Base-by-base conservation (phyloP, 2,888 invertebrate genomes). In the Drosophila birchii region DNA sequence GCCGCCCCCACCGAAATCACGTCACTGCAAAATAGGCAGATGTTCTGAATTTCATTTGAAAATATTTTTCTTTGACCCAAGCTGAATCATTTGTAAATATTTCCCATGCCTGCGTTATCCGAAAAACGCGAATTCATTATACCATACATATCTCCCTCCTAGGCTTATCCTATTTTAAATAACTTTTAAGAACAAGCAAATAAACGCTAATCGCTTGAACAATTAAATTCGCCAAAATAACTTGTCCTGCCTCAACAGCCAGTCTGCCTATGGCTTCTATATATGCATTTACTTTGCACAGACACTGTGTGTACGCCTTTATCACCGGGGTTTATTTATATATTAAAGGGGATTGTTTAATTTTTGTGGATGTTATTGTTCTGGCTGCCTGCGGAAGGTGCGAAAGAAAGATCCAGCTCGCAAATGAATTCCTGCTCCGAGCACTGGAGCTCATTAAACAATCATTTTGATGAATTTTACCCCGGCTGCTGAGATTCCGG, bases 381-480 rank as follows among this genome's bases (percentile, higher is more conserved):
- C 61, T 41, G 73, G 32, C 47, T 49, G 68, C 36, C 55, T 53
- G 64, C 54, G 70, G 9, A 54, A 89, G 88, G 90, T 90, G 89
- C 61, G 89, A 86, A 83, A 59, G 77, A 64, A 72, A 62, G 60
- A 71, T 64, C 57, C 63, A 73, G 60, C 66, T 57, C 88, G 72
- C 73, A 74, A 76, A 80, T 76, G 77, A 71, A 76, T 77, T 71
- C 60, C 55, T 55, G 71, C 64, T 34, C 44, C 38, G 23, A 56
- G 53, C 75, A 64, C 54, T 66, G 70, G 44, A 86, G 85, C 86
- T 86, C 90, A 86, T 86, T 86, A 86, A 86, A 90, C 79, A 89
- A 89, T 86, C 74, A 86, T 81, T 90, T 81, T 86, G 85, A 86
- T 86, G 78, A 76, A 87, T 88, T 78, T 71, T 68, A 39, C 36